Evolutionary conservation across 2,888 invertebrate species (phyloP).

Genomic region (Apamea sordens): DNA sequence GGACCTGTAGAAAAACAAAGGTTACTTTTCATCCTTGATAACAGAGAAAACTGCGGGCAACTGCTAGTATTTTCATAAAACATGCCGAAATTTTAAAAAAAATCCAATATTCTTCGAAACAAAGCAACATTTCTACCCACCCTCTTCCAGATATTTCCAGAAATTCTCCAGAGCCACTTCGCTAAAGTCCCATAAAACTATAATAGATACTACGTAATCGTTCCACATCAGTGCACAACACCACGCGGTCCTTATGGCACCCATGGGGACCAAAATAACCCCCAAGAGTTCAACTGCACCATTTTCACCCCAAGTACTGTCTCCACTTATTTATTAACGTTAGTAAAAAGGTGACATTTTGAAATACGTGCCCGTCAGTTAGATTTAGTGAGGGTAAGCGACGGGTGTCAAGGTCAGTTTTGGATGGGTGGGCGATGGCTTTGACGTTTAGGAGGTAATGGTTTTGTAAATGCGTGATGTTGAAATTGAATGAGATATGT

Average conservation of each 20-base stretch:
- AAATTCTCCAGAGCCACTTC: conserved; percentile 39
- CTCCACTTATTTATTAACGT: conserved; percentile 61
- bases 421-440: conserved; percentile 53
- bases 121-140: background rate
- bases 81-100: too few species aligned
- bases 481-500: conserved; percentile 24
- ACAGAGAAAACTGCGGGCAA: too few species aligned
- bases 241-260: conserved; percentile 66
- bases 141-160: background rate
- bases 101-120: background rate
- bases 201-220: conserved; percentile 64
- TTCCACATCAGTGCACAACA: conserved; percentile 50
- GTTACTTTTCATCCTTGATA: too few species aligned
- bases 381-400: conserved; percentile 58
- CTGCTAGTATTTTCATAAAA: background rate
- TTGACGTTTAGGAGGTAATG: conserved; percentile 46
- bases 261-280: conserved; percentile 72
- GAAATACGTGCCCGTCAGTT: conserved; percentile 51
- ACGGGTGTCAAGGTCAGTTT: conserved; percentile 45
- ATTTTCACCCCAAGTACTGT: conserved; percentile 49
- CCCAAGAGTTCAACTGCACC: conserved; percentile 48
- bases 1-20: too few species aligned
- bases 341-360: conserved; percentile 63
- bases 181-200: conserved; percentile 67
- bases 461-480: conserved; percentile 20